Evolutionary conservation across 2,113 vertebrate genomes (phyloP).

Genomic region (Poecilia latipinna): DNA sequence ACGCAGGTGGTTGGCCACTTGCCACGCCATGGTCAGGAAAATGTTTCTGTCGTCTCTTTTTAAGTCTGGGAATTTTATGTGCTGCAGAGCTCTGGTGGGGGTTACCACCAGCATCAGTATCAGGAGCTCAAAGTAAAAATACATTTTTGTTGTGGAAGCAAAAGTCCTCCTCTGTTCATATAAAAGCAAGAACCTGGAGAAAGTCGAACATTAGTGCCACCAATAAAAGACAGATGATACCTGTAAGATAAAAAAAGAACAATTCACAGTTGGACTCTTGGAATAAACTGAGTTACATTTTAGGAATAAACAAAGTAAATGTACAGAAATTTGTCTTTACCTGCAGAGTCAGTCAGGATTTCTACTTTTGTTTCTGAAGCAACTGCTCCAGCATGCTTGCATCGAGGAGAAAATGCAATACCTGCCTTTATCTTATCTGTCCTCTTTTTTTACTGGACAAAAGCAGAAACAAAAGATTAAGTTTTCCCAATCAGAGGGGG

Average conservation of each 20-base stretch:
- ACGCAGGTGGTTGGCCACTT: constrained; percentile 38
- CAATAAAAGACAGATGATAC: not conserved
- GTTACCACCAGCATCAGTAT: constrained; percentile 15
- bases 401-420: not conserved
- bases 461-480: not conserved
- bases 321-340: constrained; percentile 10
- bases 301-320: not conserved
- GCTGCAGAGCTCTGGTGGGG: not conserved
- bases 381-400: not conserved
- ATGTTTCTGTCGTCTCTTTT: constrained; percentile 30
- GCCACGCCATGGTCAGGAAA: constrained; percentile 59
- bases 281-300: not conserved
- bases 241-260: not conserved
- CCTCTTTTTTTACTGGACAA: not conserved
- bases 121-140: not conserved
- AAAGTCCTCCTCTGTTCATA: not conserved
- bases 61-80: not conserved
- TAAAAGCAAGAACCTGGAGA: not conserved
- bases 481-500: not conserved
- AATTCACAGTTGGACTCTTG: not conserved
- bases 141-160: constrained; percentile 16
- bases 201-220: not conserved
- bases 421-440: not conserved
- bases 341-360: constrained; percentile 8
- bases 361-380: not conserved